Base-by-base conservation (phyloP, 2,797 vertebrate genomes). In the Yasuhikotakia modesta region DNA sequence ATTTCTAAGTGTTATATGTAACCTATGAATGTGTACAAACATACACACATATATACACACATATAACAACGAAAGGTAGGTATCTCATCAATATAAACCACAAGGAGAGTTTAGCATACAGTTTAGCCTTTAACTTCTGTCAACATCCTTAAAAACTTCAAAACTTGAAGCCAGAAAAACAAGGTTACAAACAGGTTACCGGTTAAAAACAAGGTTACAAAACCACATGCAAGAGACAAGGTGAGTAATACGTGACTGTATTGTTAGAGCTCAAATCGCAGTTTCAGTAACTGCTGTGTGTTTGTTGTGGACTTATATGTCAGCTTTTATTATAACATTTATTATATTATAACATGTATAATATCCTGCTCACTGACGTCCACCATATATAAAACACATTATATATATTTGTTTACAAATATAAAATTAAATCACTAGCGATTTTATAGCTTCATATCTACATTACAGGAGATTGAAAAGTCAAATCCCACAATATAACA, bases 241-340 rank as follows among this genome's bases (percentile, higher is more conserved):
- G n/a, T n/a, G 21, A 58, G 10, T n/a, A 53, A 46, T 46, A 11
- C 1, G 13, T 2, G 45, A 10, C 13, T 2, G 13, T 46, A 3
- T 16, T 48, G 16, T 3, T 48, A 16, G 13, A 16, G 46, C 2
- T 48, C 46, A 2, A 57, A 43, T 16, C 35, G 2, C 50, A 10
- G 24, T 27, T 58, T 27, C 2, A 58, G 12, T 8, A 13, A 45
- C 45, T 45, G 14, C 10, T 22, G 19, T 63, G 1, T 22, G 32
- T 50, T 22, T 73, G 61, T 45, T 63, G n/a, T 50, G 17, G 52
- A 70, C 21, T 70, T 70, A 6, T 19, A 2, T 50, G n/a, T 60
- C 39, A 61, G 46, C n/a, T 61, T 48, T 24, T 57, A 13, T 24
- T 48, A 12, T 17, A 30, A 17, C 12, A 30, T 72, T 48, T 30